These are phyloP conservation scores for Amiota communis DNA, from an alignment of 2,888 invertebrate species.

Conservation along the genomic window DNA sequence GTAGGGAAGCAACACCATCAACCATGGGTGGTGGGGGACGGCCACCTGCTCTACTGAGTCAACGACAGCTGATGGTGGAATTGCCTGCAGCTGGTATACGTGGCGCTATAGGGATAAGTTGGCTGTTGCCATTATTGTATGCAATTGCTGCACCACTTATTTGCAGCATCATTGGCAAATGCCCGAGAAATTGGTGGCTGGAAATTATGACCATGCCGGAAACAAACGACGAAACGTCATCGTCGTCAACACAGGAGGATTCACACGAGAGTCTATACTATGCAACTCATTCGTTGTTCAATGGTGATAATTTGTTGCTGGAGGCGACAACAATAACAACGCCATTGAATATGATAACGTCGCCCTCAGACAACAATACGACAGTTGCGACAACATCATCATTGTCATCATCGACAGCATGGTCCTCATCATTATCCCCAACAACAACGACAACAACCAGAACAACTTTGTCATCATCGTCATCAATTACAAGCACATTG, in stretches of 20 bases:
- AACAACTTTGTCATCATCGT: constrained; percentile 51
- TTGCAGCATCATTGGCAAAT: constrained; percentile 72
- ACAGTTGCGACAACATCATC: constrained; percentile 35
- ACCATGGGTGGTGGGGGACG: constrained; percentile 30
- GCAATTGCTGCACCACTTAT: constrained; percentile 72
- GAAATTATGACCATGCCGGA: constrained; percentile 68
- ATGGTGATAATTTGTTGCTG: constrained; percentile 64
- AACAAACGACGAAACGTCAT: constrained; percentile 21
- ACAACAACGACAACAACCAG: constrained; percentile 35
- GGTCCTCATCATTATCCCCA: constrained; percentile 24
- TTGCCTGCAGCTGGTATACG: constrained; percentile 65
- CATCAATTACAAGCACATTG: constrained; percentile 35
- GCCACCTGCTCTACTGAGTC: constrained; percentile 32
- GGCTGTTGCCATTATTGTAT: constrained; percentile 72
- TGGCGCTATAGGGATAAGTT: constrained; percentile 73
- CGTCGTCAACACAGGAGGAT: constrained; percentile 33
- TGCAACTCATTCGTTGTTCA: constrained; percentile 56
- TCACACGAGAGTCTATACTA: constrained; percentile 48
- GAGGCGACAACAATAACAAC: constrained; percentile 41
- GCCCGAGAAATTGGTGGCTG: constrained; percentile 79
- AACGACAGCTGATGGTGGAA: constrained; percentile 9
- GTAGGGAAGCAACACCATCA: constrained; percentile 45
- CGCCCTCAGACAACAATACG: constrained; percentile 29
- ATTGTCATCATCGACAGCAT: constrained; percentile 46
- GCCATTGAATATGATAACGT: constrained; percentile 14